phyloP scores from a whole-genome alignment of 2,113 vertebrate genomes.

The Aphyosemion australe region DNA sequence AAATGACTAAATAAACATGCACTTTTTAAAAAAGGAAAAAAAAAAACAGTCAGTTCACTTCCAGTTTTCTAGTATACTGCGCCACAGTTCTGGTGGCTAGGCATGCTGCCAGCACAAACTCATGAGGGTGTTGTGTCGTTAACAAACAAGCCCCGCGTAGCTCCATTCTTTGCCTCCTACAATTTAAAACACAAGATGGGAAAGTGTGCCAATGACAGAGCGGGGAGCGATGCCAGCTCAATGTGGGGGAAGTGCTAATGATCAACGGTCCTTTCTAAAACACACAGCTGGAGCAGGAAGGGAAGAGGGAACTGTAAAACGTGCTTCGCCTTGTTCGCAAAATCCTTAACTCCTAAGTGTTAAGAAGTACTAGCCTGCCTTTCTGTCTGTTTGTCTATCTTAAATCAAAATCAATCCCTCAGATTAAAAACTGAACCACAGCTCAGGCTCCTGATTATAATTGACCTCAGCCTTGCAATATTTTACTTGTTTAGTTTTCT shows the following conservation, averaged over 20 bases:
- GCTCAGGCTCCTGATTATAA: conserved; percentile 29
- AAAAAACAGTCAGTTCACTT: conserved; percentile 59
- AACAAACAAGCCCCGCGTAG: conserved; percentile 76
- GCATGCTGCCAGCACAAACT: conserved; percentile 71
- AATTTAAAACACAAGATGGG: conserved; percentile 73
- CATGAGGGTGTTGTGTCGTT: conserved; percentile 76
- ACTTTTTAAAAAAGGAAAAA: conserved; percentile 66
- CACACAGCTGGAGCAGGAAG: conserved; percentile 67
- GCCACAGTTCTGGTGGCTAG: conserved; percentile 62
- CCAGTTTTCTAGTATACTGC: conserved; percentile 65
- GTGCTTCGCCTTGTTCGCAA: conserved; percentile 14
- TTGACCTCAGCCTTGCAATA: conserved; percentile 36
- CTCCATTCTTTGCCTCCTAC: conserved; percentile 75
- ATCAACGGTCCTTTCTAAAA: conserved; percentile 71
- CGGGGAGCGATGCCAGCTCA: conserved; percentile 65
- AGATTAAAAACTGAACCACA: conserved; percentile 23
- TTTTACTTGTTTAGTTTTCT: conserved; percentile 23
- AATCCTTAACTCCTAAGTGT: conserved; percentile 27
- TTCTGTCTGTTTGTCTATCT: not conserved
- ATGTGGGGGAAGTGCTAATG: conserved; percentile 72
- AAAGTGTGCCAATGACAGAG: conserved; percentile 68
- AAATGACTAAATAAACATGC: conserved; percentile 76
- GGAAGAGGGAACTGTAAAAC: conserved; percentile 36
- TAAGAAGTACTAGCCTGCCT: not conserved
- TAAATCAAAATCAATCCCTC: not conserved